Conservation (phyloP, 2,797 vertebrate genomes). For the Sebastes kiyomatsui region DNA sequence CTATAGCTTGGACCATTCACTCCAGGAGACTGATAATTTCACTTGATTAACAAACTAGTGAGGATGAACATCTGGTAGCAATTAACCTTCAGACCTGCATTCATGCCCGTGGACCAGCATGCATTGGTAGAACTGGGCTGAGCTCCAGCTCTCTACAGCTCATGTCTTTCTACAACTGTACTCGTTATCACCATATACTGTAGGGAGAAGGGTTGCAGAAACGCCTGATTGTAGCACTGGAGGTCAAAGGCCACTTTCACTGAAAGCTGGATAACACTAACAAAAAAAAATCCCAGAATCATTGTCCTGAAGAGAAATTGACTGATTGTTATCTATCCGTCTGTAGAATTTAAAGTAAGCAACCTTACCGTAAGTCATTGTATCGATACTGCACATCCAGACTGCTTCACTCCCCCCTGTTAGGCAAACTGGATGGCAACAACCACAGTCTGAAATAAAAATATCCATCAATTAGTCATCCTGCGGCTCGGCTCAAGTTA, state of each 20-base stretch:
- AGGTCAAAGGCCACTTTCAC: slow-evolving; percentile 30
- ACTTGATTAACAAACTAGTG: slow-evolving; percentile 75
- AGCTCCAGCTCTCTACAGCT: slow-evolving; percentile 56
- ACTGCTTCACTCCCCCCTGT: not conserved
- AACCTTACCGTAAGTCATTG: not conserved
- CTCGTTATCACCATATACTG: slow-evolving; percentile 10
- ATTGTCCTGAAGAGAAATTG: not conserved
- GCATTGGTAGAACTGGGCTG: slow-evolving; percentile 55
- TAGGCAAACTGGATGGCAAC: not conserved
- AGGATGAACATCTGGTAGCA: slow-evolving; percentile 76
- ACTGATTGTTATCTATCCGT: slow-evolving; percentile 22
- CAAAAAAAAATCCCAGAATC: slow-evolving; percentile 9
- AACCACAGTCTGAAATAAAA: slow-evolving; percentile 32
- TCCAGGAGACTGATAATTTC: slow-evolving; percentile 61
- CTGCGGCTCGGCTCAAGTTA: slow-evolving; percentile 12
- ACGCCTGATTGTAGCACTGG: slow-evolving; percentile 24
- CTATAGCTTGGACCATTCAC: slow-evolving; percentile 32
- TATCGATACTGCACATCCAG: not conserved
- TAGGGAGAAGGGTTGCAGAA: slow-evolving; percentile 2
- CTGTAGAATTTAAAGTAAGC: slow-evolving; percentile 10
- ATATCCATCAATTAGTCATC: slow-evolving; percentile 45
- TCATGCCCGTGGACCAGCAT: slow-evolving; percentile 59
- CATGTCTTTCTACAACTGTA: slow-evolving; percentile 30
- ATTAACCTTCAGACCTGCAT: slow-evolving; percentile 77
- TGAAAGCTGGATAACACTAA: slow-evolving; percentile 21